Conservation (phyloP, 1,140 invertebrate species). For the Drosophila novamexicana region DNA sequence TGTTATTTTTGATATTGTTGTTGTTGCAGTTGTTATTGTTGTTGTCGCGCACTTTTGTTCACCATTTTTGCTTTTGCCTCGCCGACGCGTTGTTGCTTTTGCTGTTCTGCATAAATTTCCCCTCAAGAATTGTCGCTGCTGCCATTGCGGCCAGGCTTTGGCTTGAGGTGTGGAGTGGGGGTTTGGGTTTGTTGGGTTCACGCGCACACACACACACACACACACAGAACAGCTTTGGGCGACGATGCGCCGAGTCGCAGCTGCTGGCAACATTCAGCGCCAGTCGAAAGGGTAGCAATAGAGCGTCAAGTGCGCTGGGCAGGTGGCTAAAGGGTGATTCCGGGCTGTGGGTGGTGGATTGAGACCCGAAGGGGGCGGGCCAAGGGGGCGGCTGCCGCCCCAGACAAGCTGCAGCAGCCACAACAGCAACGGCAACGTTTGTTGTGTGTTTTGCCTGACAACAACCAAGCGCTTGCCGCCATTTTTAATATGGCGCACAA, state of each 20-base stretch:
- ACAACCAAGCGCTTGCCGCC: constrained; percentile 65
- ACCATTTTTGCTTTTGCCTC: constrained; percentile 60
- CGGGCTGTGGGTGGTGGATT: background rate
- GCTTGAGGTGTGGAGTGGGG: background rate
- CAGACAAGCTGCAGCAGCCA: constrained; percentile 56
- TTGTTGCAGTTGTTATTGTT: constrained; percentile 29
- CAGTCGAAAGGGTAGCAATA: constrained; percentile 65
- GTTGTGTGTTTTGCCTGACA: constrained; percentile 57
- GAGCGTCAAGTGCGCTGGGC: constrained; percentile 49
- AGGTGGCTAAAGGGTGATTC: constrained; percentile 38
- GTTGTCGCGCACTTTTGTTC: constrained; percentile 71
- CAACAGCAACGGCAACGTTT: constrained; percentile 32
- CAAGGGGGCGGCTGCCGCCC: constrained; percentile 1
- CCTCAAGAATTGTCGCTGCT: constrained; percentile 73
- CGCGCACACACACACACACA: constrained; percentile 14
- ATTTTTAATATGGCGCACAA: constrained; percentile 77
- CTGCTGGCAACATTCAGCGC: constrained; percentile 27
- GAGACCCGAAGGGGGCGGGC: background rate
- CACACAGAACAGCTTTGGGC: constrained; percentile 43
- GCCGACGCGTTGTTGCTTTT: constrained; percentile 21
- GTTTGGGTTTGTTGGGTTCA: background rate
- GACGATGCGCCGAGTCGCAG: constrained; percentile 39
- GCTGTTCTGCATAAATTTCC: constrained; percentile 77
- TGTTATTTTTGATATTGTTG: constrained; percentile 39
- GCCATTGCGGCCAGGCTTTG: constrained; percentile 12